These are phyloP conservation scores for Leucoraja erinaceus DNA, from an alignment of 2,113 vertebrate genomes.

Conservation along the genomic window DNA sequence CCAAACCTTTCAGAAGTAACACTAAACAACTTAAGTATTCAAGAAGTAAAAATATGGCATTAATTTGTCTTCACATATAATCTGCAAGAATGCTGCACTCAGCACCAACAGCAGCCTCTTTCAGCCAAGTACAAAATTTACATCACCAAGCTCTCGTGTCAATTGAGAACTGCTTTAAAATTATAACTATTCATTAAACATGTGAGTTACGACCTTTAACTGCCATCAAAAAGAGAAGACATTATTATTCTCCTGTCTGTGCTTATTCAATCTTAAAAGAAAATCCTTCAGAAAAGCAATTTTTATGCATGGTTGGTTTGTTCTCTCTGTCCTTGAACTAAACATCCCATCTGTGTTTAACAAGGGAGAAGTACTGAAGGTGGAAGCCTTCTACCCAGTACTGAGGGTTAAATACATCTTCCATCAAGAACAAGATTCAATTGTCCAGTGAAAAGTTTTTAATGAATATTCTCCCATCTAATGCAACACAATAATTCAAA, in stretches of 20 bases:
- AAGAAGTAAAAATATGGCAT: background rate
- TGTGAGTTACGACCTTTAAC: slow-evolving; percentile 1
- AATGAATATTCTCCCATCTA: background rate
- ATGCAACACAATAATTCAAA: background rate
- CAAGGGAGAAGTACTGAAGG: background rate
- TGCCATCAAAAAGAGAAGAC: background rate
- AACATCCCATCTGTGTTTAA: background rate
- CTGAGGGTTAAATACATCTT: background rate
- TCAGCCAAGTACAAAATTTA: background rate
- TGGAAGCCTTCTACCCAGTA: background rate
- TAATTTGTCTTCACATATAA: background rate
- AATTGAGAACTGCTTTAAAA: slow-evolving; percentile 9
- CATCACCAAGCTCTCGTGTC: background rate
- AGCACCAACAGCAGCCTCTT: background rate
- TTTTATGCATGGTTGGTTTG: background rate
- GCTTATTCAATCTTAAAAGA: background rate
- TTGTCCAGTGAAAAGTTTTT: background rate
- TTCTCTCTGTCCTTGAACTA: background rate
- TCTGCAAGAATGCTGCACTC: background rate
- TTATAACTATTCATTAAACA: slow-evolving; percentile 6
- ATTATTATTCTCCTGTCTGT: slow-evolving; percentile 6
- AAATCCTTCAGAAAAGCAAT: background rate
- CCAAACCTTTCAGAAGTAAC: background rate
- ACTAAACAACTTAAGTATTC: slow-evolving; percentile 11
- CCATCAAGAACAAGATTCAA: background rate